Evolutionary conservation across 2,888 invertebrate genomes (phyloP).

Genomic region (Cerastis rubricosa): DNA sequence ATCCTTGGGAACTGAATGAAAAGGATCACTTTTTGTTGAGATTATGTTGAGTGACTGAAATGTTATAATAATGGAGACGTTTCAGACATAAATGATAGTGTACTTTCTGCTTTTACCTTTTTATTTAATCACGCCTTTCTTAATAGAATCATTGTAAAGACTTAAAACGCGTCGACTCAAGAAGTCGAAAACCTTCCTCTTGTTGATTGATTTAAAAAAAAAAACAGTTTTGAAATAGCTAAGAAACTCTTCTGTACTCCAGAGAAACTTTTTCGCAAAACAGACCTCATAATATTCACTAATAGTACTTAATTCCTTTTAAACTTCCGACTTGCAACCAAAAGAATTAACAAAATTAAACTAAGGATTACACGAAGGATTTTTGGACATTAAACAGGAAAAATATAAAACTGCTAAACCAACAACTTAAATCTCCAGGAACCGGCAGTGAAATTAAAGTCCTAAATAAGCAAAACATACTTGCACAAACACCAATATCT

Average conservation of each 20-base stretch:
- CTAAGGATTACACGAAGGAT: neutral
- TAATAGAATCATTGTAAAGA: neutral
- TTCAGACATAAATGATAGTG: neutral
- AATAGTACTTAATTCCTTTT: neutral
- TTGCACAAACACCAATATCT: conserved; percentile 24
- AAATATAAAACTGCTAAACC: neutral
- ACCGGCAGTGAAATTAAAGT: conserved; percentile 9
- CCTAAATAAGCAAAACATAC: conserved; percentile 1
- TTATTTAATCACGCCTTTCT: neutral
- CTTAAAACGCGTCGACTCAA: neutral
- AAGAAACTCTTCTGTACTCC: too few relatives aligned
- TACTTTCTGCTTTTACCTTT: neutral
- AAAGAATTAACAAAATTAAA: neutral
- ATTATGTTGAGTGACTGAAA: neutral
- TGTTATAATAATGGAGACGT: neutral
- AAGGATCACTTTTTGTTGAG: neutral
- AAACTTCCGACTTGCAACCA: neutral
- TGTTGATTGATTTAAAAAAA: too few relatives aligned
- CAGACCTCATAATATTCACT: neutral
- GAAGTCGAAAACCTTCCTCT: too few relatives aligned
- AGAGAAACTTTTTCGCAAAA: neutral
- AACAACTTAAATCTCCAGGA: conserved; percentile 22
- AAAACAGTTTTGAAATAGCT: too few relatives aligned
- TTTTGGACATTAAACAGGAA: conserved; percentile 4
- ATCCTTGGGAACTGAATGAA: neutral